A percentile compares a stretch with the other conserved stretches of the same genome.
Conservation (phyloP, 2,113 vertebrate species). For the Crypturellus undulatus region DNA sequence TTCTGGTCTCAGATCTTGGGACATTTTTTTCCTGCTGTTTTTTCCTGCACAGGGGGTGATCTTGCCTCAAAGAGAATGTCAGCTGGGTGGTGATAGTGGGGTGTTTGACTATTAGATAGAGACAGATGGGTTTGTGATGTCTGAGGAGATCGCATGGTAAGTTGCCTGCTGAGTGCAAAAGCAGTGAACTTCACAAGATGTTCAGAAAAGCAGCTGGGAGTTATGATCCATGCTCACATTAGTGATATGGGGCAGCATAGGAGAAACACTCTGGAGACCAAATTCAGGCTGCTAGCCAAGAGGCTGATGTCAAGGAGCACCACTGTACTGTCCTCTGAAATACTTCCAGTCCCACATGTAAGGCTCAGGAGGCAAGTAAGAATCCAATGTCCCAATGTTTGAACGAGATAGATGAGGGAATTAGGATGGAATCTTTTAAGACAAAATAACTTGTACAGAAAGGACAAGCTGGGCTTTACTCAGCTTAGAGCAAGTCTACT, state of each 20-base stretch:
- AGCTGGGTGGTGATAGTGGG: not conserved
- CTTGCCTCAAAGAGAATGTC: not conserved
- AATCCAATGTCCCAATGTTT: not conserved
- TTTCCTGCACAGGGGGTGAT: not conserved
- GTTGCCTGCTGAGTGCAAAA: not conserved
- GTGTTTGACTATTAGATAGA: not conserved
- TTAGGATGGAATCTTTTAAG: not conserved
- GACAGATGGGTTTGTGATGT: not conserved
- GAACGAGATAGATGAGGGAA: not conserved
- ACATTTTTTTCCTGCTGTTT: not conserved
- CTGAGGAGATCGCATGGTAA: not conserved
- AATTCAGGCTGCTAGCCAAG: fast-evolving
- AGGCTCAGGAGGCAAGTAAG: not conserved
- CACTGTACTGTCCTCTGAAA: not conserved
- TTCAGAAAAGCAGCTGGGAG: not conserved
- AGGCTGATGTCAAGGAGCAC: not conserved
- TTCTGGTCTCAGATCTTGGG: not conserved
- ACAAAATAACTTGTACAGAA: not conserved
- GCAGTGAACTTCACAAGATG: not conserved
- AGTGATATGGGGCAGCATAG: fast-evolving
- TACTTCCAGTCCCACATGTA: not conserved
- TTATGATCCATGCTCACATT: not conserved
- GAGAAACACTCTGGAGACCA: not conserved
- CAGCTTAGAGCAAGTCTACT: not conserved
- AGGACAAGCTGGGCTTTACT: not conserved